Percentiles rank a stretch among this genome's conserved stretches.
Conservation (phyloP, 37 sponge, comb jelly and placozoan species). For the Halisarca cf. caerulea region DNA sequence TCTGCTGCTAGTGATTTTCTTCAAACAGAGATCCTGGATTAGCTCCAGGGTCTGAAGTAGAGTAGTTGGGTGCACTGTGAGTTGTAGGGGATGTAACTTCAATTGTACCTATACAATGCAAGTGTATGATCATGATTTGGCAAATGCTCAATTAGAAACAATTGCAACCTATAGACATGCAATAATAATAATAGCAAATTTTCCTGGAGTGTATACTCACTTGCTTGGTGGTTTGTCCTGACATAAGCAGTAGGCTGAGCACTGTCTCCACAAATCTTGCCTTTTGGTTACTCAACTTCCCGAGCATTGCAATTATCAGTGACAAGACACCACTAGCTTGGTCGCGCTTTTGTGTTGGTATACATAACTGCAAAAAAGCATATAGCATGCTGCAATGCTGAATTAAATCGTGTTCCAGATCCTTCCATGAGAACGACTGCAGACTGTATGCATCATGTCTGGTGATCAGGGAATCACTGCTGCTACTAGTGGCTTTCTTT, state of each 20-base stretch:
- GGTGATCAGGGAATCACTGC: background rate
- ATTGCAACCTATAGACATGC: background rate
- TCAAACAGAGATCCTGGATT: slow-evolving; percentile 1
- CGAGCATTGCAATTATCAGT: slow-evolving; percentile 27
- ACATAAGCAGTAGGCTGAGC: background rate
- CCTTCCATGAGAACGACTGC: background rate
- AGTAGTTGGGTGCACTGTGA: slow-evolving; percentile 13
- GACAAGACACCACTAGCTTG: slow-evolving; percentile 17
- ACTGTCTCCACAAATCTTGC: slow-evolving; percentile 17
- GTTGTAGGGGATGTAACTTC: slow-evolving; percentile 12
- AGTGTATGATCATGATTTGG: background rate
- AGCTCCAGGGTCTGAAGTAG: background rate
- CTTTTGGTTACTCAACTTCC: background rate
- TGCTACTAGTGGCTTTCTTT: background rate
- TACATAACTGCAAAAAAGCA: background rate
- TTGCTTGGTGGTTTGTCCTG: slow-evolving; percentile 17
- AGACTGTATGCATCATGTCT: background rate
- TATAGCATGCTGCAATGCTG: background rate
- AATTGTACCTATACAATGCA: background rate
- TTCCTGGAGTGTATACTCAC: background rate
- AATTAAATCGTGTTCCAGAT: background rate
- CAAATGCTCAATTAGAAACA: background rate
- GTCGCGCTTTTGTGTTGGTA: background rate
- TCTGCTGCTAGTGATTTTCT: slow-evolving; percentile 1
- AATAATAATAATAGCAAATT: background rate